Base-by-base conservation (phyloP, 1,140 invertebrate species). In the Ceratosolen fusciceps region DNA sequence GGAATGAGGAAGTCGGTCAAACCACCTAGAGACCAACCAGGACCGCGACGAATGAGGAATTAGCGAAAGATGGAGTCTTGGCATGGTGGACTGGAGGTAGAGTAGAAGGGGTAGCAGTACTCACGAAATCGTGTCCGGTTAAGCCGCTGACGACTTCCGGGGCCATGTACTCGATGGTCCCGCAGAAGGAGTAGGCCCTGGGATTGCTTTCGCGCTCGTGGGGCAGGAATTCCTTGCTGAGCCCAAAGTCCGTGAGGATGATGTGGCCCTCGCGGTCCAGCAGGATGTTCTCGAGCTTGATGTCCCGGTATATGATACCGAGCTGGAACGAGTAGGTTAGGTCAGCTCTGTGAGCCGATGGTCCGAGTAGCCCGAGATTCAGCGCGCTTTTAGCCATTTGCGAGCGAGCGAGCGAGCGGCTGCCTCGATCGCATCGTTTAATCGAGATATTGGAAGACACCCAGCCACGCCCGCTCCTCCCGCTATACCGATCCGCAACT, bases 151-250 rank as follows among this genome's bases (percentile, higher is more conserved):
- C 96, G 21, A 98, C 95, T 90, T 98, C 97, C 2, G 97, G 97
- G 4, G 97, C 96, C 97, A 98, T 98, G 86, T 97, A 98, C 87
- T 99, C 98, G 81, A 99, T 96, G 62, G 98, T 99, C 29, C 98
- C 98, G 90, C 98, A 99, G 91, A 99, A 99, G 26, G 97, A 98
- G 91, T 97, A 98, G 0, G 98, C 96, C 83, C 97, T 92, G 71
- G 87, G 85, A 70, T 89, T 88, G 74, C 83, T 83, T 88, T 92
- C 29, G 84, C 90, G 84, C 86, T 94, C 94, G 83, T 94, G 91
- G 26, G 94, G 92, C 70, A 94, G 92, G 87, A 96, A 95, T 89
- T 97, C 95, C 89, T 98, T 98, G 85, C 96, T 97, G 3, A 98
- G 92, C 0, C 97, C 97, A 86, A 98, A 98, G 90, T 98, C 96